A percentile compares a stretch with the other conserved stretches of the same genome.
Conservation (phyloP, 2,113 vertebrate genomes). For the Ailuropoda melanoleuca region DNA sequence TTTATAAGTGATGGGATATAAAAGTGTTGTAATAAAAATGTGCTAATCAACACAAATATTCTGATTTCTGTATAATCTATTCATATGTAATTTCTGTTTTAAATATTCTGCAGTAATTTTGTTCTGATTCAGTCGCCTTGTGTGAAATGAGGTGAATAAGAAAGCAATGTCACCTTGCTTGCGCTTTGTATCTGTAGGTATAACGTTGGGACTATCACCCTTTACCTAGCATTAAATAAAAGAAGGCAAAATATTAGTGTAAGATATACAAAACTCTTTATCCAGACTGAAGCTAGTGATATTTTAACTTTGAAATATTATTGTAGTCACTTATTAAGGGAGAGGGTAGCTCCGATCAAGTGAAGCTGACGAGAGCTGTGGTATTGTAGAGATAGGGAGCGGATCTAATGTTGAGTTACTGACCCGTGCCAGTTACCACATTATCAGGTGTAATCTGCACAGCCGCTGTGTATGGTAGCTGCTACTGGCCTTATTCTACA, state of each 20-base stretch:
- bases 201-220: neutral
- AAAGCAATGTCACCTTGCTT: neutral
- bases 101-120: neutral
- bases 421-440: neutral
- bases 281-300: neutral
- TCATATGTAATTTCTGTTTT: neutral
- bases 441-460: neutral
- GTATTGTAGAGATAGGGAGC: neutral
- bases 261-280: neutral
- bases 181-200: neutral
- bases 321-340: neutral
- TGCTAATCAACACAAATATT: neutral
- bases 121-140: neutral
- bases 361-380: neutral
- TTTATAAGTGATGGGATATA: neutral
- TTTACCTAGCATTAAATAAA: neutral
- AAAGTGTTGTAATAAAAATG: conserved; percentile 27
- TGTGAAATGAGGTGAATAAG: neutral
- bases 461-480: neutral
- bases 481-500: neutral
- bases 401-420: neutral
- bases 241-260: neutral
- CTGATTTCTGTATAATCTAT: neutral
- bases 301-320: neutral
- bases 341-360: neutral